Conservation (phyloP, 1,140 invertebrate species). For the Drosophila gunungcola region DNA sequence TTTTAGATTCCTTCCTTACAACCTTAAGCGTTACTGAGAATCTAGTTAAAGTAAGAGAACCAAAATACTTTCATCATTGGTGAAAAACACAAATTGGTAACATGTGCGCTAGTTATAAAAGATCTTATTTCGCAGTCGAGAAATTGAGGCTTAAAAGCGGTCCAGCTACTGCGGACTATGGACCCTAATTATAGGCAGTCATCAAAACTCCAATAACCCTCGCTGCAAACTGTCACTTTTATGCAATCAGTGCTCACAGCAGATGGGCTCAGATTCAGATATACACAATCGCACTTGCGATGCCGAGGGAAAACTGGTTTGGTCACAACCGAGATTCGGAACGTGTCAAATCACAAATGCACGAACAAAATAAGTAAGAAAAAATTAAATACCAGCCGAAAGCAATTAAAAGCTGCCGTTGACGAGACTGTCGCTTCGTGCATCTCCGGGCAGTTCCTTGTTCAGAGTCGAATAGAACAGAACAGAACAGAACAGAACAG, state of each 20-base stretch:
- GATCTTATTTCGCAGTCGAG: slow-evolving; percentile 3
- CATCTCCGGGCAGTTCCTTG: slow-evolving; percentile 47
- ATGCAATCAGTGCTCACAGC: slow-evolving; percentile 35
- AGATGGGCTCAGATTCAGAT: slow-evolving; percentile 12
- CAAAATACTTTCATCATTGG: too few relatives aligned
- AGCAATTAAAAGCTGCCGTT: slow-evolving; percentile 67
- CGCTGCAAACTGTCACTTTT: slow-evolving; percentile 42
- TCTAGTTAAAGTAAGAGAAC: too few relatives aligned
- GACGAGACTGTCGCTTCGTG: slow-evolving; percentile 34
- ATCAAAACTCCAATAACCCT: slow-evolving; percentile 30
- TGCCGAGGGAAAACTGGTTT: slow-evolving; percentile 52
- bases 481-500: slow-evolving; percentile 8
- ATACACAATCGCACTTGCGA: background rate
- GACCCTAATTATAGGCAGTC: slow-evolving; percentile 27
- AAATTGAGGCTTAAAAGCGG: slow-evolving; percentile 3
- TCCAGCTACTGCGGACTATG: slow-evolving; percentile 18
- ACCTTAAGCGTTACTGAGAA: too few relatives aligned
- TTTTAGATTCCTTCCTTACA: too few relatives aligned
- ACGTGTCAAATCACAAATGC: slow-evolving; percentile 9
- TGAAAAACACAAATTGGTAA: too few relatives aligned
- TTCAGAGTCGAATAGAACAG: slow-evolving; percentile 22
- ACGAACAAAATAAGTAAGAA: slow-evolving; percentile 1
- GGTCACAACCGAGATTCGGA: slow-evolving; percentile 32
- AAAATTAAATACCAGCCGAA: slow-evolving; percentile 38
- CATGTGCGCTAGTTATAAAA: background rate